phyloP scores from a whole-genome alignment of 2,888 invertebrate genomes.

The Lithophane ornitopus region DNA sequence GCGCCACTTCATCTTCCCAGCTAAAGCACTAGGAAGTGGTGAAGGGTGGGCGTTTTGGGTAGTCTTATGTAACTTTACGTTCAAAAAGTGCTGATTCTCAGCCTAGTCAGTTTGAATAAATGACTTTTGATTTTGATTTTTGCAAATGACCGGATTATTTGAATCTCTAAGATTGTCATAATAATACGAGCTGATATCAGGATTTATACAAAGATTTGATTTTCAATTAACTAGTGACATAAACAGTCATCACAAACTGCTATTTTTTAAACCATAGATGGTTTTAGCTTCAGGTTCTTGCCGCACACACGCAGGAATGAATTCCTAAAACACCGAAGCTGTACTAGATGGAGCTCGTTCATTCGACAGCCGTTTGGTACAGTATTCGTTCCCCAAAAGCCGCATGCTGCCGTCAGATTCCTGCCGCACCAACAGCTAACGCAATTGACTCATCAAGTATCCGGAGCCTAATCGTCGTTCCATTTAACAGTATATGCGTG shows the following conservation, averaged over 20 bases:
- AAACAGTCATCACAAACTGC: neutral
- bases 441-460: constrained; percentile 63
- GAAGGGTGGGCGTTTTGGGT: no score
- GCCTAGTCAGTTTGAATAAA: no score
- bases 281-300: neutral
- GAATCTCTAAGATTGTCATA: neutral
- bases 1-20: no score
- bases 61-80: no score
- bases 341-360: neutral
- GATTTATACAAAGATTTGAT: neutral
- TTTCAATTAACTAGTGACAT: neutral
- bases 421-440: constrained; percentile 37
- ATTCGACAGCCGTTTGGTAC: constrained; percentile 16
- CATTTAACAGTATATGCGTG: constrained; percentile 34
- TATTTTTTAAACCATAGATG: no score
- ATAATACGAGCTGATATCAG: neutral
- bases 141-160: neutral
- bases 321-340: neutral
- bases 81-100: no score
- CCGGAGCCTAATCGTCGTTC: constrained; percentile 51
- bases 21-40: no score
- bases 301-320: no score
- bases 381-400: constrained; percentile 25
- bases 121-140: neutral
- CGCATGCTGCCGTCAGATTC: constrained; percentile 51